Conservation (phyloP, 2,113 vertebrate species). For the Anolis carolinensis region DNA sequence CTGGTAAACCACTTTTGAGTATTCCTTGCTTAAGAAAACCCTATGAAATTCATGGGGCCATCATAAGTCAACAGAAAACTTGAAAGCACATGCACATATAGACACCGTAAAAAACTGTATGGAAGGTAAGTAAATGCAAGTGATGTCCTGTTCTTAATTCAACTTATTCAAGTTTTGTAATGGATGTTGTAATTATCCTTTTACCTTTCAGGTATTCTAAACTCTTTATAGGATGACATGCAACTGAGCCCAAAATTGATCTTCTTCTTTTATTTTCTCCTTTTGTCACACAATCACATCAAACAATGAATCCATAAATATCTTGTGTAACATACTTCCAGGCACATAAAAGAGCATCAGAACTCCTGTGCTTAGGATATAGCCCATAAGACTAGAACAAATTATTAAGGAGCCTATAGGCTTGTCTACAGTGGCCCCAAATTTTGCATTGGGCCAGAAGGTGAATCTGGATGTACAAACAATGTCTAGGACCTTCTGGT, state of each 20-base stretch:
- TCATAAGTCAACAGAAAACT: no score
- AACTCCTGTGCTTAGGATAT: not conserved
- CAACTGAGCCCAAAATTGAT: no score
- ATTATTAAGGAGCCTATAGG: no score
- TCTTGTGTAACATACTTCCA: not conserved
- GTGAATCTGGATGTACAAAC: no score
- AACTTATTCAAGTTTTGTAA: not conserved
- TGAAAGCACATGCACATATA: no score
- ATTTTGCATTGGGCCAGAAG: no score
- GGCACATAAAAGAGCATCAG: not conserved
- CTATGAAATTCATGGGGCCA: no score
- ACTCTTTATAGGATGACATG: not conserved
- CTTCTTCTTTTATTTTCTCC: not conserved
- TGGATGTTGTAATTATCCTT: not conserved
- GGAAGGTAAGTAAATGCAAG: not conserved
- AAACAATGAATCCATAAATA: not conserved
- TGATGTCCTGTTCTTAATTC: not conserved
- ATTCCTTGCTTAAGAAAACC: no score
- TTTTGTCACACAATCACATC: not conserved
- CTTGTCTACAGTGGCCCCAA: no score
- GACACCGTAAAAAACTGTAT: not conserved
- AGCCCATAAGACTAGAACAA: not conserved
- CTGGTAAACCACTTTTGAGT: no score
- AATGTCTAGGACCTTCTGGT: no score
- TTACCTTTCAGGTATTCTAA: not conserved